These are phyloP conservation scores for Myiozetetes cayanensis DNA, from an alignment of 2,113 vertebrate genomes.

Conservation along the genomic window DNA sequence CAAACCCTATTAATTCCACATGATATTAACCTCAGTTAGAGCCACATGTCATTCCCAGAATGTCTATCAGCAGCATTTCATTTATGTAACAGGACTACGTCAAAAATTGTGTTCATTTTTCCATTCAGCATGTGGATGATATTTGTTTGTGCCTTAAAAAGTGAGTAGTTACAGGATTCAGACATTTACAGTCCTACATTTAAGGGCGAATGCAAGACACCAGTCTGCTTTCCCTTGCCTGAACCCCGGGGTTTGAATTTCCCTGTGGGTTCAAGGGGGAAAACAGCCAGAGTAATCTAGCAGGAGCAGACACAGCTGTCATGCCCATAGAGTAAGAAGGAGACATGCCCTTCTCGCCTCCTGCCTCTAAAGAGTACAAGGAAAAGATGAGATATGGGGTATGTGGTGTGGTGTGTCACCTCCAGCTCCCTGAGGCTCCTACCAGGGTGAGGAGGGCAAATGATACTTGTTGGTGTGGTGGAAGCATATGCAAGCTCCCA, in stretches of 20 bases:
- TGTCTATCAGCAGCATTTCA: not conserved
- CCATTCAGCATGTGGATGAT: not conserved
- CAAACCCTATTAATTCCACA: constrained; percentile 28
- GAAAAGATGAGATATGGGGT: rapidly evolving
- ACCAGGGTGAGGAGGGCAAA: not conserved
- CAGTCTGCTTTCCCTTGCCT: not conserved
- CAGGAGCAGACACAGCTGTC: not conserved
- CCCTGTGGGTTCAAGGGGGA: not conserved
- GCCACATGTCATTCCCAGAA: not conserved
- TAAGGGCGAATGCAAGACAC: not conserved
- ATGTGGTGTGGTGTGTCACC: not conserved
- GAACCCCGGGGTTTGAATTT: not conserved
- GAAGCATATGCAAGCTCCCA: not conserved
- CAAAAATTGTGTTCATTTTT: not conserved
- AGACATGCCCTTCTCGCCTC: rapidly evolving
- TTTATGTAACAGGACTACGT: not conserved
- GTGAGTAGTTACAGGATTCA: not conserved
- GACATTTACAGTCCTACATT: not conserved
- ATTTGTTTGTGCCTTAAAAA: not conserved
- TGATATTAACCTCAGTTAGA: not conserved
- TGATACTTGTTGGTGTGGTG: not conserved
- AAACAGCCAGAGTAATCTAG: not conserved
- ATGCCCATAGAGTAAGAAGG: rapidly evolving
- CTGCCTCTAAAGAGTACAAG: rapidly evolving
- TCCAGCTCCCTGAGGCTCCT: not conserved